phyloP scores from a whole-genome alignment of 2,113 vertebrate genomes.

The Melanerpes aurifrons region DNA sequence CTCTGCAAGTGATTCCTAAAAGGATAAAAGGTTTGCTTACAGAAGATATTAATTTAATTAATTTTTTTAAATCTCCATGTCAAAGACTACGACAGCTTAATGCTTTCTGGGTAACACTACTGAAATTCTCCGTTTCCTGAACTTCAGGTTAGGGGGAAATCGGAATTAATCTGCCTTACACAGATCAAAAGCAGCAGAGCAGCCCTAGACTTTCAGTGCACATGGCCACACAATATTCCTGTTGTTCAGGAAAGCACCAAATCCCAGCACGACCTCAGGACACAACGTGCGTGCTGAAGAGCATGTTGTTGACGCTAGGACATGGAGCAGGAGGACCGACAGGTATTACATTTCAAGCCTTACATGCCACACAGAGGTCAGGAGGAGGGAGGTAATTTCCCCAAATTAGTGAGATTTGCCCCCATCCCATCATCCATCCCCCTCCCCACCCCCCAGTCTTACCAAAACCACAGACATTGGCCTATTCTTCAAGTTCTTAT shows the following conservation, averaged over 20 bases:
- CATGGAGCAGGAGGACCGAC: neutral
- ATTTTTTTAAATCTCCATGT: conserved; percentile 45
- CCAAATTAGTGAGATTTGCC: neutral
- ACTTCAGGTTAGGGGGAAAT: conserved; percentile 46
- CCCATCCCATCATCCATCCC: too few species aligned
- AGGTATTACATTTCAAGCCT: rapidly evolving
- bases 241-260: neutral
- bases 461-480: neutral
- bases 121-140: conserved; percentile 46
- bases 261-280: neutral
- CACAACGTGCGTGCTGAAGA: neutral
- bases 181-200: conserved; percentile 2
- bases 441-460: neutral
- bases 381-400: neutral
- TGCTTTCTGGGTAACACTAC: conserved; percentile 6
- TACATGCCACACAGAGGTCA: rapidly evolving
- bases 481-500: neutral
- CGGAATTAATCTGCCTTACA: neutral
- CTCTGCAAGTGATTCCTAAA: conserved; percentile 17
- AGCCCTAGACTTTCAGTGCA: neutral
- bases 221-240: neutral
- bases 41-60: conserved; percentile 55
- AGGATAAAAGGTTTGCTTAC: conserved; percentile 30
- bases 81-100: conserved; percentile 34
- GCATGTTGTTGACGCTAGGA: rapidly evolving